Percentiles rank a stretch among this genome's conserved stretches.
phyloP scores from a whole-genome alignment of 1,140 invertebrate species.

The Tetragnatha versicolor region DNA sequence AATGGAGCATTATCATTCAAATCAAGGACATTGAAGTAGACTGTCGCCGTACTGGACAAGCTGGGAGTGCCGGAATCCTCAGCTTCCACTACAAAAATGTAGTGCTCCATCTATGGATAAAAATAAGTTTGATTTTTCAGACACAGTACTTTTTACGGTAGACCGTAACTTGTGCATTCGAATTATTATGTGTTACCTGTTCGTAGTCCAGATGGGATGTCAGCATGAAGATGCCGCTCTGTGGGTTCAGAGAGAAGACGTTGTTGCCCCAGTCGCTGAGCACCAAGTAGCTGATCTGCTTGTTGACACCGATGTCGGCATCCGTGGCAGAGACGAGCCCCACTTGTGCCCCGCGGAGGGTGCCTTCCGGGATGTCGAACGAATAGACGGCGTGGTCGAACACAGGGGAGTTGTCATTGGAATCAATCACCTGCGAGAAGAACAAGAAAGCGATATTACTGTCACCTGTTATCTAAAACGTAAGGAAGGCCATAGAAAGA shows the following conservation, averaged over 20 bases:
- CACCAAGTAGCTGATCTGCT: conserved; percentile 85
- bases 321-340: conserved; percentile 84
- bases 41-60: conserved; percentile 87
- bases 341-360: conserved; percentile 78
- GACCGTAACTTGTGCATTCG: not conserved
- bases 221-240: conserved; percentile 86
- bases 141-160: not conserved
- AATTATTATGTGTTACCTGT: conserved; percentile 71
- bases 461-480: too few species aligned
- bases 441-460: not conserved
- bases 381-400: conserved; percentile 85
- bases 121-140: not conserved
- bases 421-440: conserved; percentile 82
- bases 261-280: conserved; percentile 94
- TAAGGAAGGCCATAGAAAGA: too few species aligned
- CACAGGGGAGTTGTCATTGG: conserved; percentile 92
- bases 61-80: conserved; percentile 86
- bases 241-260: conserved; percentile 89
- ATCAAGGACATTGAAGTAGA: conserved; percentile 93
- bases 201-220: conserved; percentile 91
- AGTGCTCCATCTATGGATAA: conserved; percentile 82
- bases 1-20: conserved; percentile 93
- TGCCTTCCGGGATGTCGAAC: conserved; percentile 87
- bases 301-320: conserved; percentile 83
- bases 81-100: conserved; percentile 90